phyloP scores from a whole-genome alignment of 1,140 invertebrate species.

The Sweltsa coloradensis region DNA sequence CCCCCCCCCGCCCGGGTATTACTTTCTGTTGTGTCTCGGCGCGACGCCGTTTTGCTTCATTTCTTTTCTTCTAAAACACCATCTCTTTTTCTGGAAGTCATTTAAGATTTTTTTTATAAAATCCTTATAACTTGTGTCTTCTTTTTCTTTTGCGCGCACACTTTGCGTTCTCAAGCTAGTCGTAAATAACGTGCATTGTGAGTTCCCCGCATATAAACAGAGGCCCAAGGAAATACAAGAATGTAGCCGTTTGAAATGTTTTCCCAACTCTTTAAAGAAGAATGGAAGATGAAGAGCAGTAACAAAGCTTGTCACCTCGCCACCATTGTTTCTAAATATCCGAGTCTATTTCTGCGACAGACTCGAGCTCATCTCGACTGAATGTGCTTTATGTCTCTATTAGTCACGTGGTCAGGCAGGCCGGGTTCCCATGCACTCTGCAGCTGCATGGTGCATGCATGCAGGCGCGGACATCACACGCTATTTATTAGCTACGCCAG shows the following conservation, averaged over 20 bases:
- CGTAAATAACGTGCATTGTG: conserved; percentile 4
- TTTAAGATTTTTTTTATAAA: conserved; percentile 2
- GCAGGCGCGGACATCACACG: not conserved
- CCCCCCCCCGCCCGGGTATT: not conserved
- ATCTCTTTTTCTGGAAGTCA: conserved; percentile 1
- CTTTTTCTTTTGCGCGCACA: too few species aligned
- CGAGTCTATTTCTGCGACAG: not conserved
- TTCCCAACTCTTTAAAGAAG: conserved; percentile 7
- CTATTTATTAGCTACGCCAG: too few species aligned
- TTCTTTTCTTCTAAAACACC: not conserved
- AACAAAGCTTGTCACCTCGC: not conserved
- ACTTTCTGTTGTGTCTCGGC: conserved; percentile 3
- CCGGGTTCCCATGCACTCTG: not conserved
- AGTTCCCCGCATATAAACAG: not conserved
- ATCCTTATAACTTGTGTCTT: not conserved
- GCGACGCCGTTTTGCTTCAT: not conserved
- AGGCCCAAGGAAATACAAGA: conserved; percentile 4
- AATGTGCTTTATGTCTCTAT: not conserved
- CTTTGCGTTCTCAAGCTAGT: not conserved
- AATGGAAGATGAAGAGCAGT: not conserved
- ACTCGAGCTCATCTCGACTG: not conserved
- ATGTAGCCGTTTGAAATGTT: conserved; percentile 5
- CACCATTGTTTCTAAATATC: not conserved
- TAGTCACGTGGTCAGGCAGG: not conserved
- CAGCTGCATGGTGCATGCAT: not conserved